phyloP scores from a whole-genome alignment of 2,888 invertebrate species.

The Epistrophe eligans region DNA sequence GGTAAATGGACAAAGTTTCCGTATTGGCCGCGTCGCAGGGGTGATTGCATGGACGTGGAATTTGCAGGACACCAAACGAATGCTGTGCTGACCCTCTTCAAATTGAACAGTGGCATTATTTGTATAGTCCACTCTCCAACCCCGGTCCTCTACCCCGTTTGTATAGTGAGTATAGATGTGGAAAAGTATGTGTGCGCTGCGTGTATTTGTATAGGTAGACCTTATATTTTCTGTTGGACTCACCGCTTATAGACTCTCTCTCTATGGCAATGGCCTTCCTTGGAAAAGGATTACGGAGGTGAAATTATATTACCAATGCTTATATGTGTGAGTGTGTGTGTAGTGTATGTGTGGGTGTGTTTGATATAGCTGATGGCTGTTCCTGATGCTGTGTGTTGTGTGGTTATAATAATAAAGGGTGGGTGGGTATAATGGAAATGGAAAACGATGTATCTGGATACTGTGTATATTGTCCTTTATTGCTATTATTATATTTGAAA shows the following conservation, averaged over 20 bases:
- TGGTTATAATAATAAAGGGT: slow-evolving; percentile 12
- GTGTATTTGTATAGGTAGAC: slow-evolving; percentile 35
- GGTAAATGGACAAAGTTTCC: slow-evolving; percentile 76
- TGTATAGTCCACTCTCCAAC: slow-evolving; percentile 66
- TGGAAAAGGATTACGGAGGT: slow-evolving; percentile 71
- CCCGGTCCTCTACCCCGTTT: slow-evolving; percentile 34
- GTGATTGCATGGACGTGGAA: slow-evolving; percentile 63
- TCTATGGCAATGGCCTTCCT: neutral
- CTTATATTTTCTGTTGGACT: slow-evolving; percentile 32
- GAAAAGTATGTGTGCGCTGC: slow-evolving; percentile 19
- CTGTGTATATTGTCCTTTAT: slow-evolving; percentile 58
- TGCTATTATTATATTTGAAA: slow-evolving; percentile 67
- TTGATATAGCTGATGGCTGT: slow-evolving; percentile 49
- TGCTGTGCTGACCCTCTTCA: slow-evolving; percentile 73
- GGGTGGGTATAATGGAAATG: slow-evolving; percentile 50
- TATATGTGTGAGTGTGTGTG: slow-evolving; percentile 67
- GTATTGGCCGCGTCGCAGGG: slow-evolving; percentile 71
- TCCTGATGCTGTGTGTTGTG: neutral
- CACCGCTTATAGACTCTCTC: neutral
- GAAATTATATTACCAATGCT: slow-evolving; percentile 64
- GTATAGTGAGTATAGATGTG: neutral
- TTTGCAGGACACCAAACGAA: slow-evolving; percentile 75
- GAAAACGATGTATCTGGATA: slow-evolving; percentile 48
- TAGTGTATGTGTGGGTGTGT: slow-evolving; percentile 53
- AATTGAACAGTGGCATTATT: slow-evolving; percentile 75